phyloP scores from a whole-genome alignment of 2,888 invertebrate species.

The Proisotoma minuta region DNA sequence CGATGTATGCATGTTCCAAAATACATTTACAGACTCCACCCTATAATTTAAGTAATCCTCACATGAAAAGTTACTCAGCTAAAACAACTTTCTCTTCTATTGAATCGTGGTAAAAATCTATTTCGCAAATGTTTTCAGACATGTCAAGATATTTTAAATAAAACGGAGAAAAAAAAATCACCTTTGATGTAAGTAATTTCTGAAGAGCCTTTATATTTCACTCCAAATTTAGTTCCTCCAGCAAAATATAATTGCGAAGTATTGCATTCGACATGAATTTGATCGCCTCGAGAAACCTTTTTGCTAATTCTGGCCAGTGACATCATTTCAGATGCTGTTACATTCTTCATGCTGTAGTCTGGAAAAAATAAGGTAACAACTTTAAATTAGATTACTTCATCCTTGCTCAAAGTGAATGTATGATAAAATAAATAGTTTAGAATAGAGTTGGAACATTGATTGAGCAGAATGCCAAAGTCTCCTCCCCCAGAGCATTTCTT shows the following conservation, averaged over 20 bases:
- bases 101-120: not conserved
- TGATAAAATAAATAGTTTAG: not conserved
- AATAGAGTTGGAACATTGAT: not conserved
- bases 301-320: slow-evolving; percentile 16
- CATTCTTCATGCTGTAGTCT: slow-evolving; percentile 16
- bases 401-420: no score
- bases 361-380: slow-evolving; percentile 1
- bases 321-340: slow-evolving; percentile 22
- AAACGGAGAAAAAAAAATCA: not conserved
- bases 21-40: no score
- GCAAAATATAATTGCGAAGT: slow-evolving; percentile 31
- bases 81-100: no score
- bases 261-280: slow-evolving; percentile 29
- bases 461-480: not conserved
- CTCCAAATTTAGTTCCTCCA: slow-evolving; percentile 25
- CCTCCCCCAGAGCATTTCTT: no score
- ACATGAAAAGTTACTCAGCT: no score
- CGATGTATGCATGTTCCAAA: no score
- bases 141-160: not conserved
- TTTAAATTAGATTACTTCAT: no score
- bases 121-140: not conserved
- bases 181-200: slow-evolving; percentile 24
- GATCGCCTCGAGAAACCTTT: slow-evolving; percentile 25
- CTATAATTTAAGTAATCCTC: no score
- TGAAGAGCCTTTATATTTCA: slow-evolving; percentile 24